Conservation (phyloP, 1,140 invertebrate genomes). For the Pseudomyrmex concolor region DNA sequence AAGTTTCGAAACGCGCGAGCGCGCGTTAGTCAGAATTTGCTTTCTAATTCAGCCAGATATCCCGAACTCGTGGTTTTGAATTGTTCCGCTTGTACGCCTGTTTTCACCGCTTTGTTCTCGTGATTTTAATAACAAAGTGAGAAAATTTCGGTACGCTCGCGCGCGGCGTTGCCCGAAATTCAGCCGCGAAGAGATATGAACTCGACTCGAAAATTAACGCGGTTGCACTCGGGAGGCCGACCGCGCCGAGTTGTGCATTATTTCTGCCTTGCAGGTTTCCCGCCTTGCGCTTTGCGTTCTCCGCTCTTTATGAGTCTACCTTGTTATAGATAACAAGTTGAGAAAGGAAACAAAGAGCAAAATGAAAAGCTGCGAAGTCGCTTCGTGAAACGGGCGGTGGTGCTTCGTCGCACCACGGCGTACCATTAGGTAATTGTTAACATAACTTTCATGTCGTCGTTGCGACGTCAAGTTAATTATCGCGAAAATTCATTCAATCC, state of each 20-base stretch:
- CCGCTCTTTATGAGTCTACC: conserved; percentile 19
- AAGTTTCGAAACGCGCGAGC: no score
- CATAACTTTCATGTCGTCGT: not conserved
- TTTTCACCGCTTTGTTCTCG: not conserved
- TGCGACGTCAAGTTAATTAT: conserved; percentile 27
- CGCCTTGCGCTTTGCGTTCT: conserved; percentile 45
- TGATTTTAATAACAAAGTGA: conserved; percentile 19
- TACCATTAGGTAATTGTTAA: conserved; percentile 37
- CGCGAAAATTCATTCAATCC: not conserved
- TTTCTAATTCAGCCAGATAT: no score
- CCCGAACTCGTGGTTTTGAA: not conserved
- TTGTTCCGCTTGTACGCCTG: not conserved
- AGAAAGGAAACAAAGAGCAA: conserved; percentile 64
- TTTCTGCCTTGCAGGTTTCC: conserved; percentile 44
- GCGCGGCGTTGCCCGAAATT: conserved; percentile 6
- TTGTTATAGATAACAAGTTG: conserved; percentile 63
- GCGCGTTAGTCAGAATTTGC: no score
- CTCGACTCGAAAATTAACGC: conserved; percentile 32
- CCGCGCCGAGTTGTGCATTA: conserved; percentile 27
- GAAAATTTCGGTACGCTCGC: not conserved
- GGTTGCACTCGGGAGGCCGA: conserved; percentile 9
- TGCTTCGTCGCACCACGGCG: not conserved
- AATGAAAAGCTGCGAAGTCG: conserved; percentile 49
- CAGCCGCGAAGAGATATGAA: conserved; percentile 17
- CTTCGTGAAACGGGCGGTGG: not conserved